phyloP scores from a whole-genome alignment of 1,140 invertebrate genomes.

The Apocrypta bakeri region DNA sequence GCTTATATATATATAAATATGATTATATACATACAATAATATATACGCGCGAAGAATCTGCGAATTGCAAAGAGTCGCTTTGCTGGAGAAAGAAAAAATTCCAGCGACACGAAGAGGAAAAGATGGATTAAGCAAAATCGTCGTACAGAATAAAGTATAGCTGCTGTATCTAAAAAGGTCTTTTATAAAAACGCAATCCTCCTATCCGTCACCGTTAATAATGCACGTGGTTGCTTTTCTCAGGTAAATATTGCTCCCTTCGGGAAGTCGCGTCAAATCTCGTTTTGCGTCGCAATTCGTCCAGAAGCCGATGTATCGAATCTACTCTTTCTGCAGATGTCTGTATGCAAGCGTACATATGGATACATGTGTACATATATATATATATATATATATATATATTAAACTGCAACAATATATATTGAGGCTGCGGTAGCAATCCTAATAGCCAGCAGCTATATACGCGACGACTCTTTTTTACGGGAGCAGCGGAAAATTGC shows the following conservation, averaged over 20 bases:
- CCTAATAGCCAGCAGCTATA: constrained; percentile 5
- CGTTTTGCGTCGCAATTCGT: constrained; percentile 1
- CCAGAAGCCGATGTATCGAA: constrained; percentile 20
- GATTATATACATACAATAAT: not conserved
- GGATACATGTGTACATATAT: too few relatives aligned
- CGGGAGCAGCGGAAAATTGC: constrained; percentile 7
- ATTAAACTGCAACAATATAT: too few relatives aligned
- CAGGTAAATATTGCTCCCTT: constrained; percentile 39
- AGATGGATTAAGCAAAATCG: not conserved
- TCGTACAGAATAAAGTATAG: not conserved
- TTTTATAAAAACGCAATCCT: not conserved
- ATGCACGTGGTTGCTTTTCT: not conserved
- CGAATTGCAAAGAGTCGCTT: not conserved
- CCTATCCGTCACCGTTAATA: not conserved
- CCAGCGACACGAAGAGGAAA: not conserved
- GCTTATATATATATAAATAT: too few relatives aligned
- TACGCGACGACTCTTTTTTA: not conserved
- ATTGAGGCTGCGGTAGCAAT: not conserved
- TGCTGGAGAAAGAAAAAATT: not conserved
- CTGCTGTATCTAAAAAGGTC: not conserved
- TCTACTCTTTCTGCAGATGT: not conserved
- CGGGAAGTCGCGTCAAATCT: constrained; percentile 13
- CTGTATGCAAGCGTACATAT: not conserved
- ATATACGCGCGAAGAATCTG: not conserved
- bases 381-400: too few relatives aligned